Percentiles rank a stretch among this genome's conserved stretches.
Evolutionary conservation across 2,888 invertebrate species (phyloP).

Genomic region (Lepidocyrtoides sp.): DNA sequence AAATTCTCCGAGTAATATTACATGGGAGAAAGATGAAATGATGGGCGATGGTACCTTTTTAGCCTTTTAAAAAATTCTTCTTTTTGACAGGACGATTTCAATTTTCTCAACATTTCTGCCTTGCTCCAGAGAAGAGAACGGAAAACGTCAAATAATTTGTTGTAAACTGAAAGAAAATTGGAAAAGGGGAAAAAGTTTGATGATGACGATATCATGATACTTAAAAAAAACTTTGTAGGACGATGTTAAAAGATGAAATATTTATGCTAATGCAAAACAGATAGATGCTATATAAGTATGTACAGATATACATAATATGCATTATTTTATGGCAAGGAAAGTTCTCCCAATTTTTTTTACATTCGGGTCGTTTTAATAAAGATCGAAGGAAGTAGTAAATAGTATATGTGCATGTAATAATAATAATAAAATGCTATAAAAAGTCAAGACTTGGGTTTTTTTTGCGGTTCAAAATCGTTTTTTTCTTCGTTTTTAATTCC

Average conservation of each 20-base stretch:
- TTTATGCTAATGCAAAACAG: neutral
- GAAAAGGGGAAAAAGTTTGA: neutral
- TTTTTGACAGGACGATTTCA: neutral
- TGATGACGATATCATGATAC: too few species aligned
- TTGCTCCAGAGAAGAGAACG: neutral
- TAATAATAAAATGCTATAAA: neutral
- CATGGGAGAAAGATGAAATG: neutral
- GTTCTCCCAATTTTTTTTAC: too few species aligned
- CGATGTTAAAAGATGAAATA: neutral
- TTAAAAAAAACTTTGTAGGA: too few species aligned
- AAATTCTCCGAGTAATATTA: neutral
- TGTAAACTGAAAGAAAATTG: conserved; percentile 3
- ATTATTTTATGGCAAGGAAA: too few species aligned
- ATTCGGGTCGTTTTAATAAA: too few species aligned
- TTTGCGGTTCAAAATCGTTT: neutral
- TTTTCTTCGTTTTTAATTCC: conserved; percentile 4
- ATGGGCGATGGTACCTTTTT: neutral
- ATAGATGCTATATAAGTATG: neutral
- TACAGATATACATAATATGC: neutral
- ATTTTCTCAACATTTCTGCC: neutral
- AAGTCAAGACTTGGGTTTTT: neutral
- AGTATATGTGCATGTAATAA: too few species aligned
- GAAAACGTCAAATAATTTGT: conserved; percentile 50
- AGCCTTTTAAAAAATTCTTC: neutral
- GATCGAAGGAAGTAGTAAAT: too few species aligned